Conservation (phyloP, 2,888 invertebrate genomes). For the Cheilosia soror region DNA sequence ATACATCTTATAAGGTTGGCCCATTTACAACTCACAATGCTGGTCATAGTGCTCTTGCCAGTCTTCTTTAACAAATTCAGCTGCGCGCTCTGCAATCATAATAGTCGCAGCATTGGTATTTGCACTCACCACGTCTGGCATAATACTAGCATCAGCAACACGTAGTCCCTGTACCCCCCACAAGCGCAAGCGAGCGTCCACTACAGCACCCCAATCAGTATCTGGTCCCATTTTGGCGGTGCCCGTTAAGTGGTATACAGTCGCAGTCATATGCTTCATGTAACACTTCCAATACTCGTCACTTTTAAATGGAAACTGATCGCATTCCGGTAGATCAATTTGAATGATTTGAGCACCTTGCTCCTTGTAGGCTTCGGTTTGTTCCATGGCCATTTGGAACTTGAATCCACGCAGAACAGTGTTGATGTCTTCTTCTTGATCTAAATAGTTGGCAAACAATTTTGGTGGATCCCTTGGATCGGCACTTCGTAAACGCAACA, state of each 20-base stretch:
- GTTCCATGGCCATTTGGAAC: constrained; percentile 80
- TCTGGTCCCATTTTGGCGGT: constrained; percentile 89
- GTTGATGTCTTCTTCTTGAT: constrained; percentile 83
- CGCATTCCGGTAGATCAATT: constrained; percentile 76
- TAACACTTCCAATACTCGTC: constrained; percentile 88
- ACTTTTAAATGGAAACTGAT: constrained; percentile 78
- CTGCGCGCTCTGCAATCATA: constrained; percentile 93
- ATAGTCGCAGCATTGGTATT: constrained; percentile 93
- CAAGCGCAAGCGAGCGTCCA: constrained; percentile 87
- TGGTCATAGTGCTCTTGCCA: constrained; percentile 63
- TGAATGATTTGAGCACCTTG: constrained; percentile 78
- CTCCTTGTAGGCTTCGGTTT: constrained; percentile 82
- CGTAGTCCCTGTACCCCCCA: constrained; percentile 87
- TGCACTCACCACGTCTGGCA: constrained; percentile 90
- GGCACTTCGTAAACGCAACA: constrained; percentile 84
- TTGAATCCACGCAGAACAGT: constrained; percentile 79
- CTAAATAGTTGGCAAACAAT: constrained; percentile 86
- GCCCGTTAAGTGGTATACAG: constrained; percentile 88
- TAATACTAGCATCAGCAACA: constrained; percentile 90
- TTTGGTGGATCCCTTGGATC: constrained; percentile 85
- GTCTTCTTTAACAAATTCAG: constrained; percentile 84
- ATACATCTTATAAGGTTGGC: neutral
- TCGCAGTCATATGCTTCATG: constrained; percentile 86
- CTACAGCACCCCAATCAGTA: constrained; percentile 86
- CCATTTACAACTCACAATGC: constrained; percentile 3